These are phyloP conservation scores for Echinops telfairi DNA, from an alignment of 2,113 vertebrate genomes.

Conservation along the genomic window DNA sequence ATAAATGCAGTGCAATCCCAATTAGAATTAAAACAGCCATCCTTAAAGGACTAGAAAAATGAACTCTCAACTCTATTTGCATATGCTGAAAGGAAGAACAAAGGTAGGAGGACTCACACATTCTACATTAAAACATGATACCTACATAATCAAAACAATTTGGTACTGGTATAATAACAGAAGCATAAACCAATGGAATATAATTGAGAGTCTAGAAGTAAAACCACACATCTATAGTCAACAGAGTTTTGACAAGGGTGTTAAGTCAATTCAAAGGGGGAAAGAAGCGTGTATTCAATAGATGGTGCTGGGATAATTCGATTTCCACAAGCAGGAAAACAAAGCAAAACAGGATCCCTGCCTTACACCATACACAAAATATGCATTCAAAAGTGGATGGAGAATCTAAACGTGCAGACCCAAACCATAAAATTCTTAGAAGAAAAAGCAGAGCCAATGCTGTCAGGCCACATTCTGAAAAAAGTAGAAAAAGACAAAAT, in stretches of 20 bases:
- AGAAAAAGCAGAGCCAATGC: not conserved
- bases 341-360: not conserved
- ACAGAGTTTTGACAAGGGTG: not conserved
- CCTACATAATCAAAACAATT: not conserved
- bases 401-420: not conserved
- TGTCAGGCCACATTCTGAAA: not conserved
- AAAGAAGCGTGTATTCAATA: not conserved
- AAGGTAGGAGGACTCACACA: not conserved
- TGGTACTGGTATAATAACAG: not conserved
- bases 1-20: not conserved
- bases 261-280: not conserved
- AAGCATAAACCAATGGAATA: not conserved
- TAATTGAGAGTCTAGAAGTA: not conserved
- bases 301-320: not conserved
- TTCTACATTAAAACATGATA: not conserved
- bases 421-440: not conserved
- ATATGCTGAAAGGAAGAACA: not conserved
- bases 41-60: not conserved
- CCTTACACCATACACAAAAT: not conserved
- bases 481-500: not conserved
- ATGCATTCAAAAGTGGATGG: not conserved
- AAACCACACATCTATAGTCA: not conserved
- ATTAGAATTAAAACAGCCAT: not conserved
- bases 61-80: not conserved
- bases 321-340: not conserved